Conservation (phyloP, 2,113 vertebrate species). For the Syrrhaptes paradoxus region DNA sequence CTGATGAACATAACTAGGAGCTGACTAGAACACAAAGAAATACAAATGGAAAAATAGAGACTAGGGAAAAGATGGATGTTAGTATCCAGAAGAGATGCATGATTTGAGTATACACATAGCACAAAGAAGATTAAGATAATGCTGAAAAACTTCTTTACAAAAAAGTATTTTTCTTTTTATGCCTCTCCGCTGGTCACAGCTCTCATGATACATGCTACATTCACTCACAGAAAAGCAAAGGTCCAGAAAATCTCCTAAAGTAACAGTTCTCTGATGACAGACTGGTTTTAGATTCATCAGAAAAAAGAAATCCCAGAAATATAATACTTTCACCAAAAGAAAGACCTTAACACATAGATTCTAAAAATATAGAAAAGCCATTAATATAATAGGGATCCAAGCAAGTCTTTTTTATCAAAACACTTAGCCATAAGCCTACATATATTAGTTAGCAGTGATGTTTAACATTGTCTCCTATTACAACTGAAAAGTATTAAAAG, state of each 20-base stretch:
- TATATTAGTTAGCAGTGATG: background rate
- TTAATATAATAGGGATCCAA: background rate
- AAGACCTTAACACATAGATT: background rate
- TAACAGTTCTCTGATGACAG: background rate
- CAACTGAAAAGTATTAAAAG: background rate
- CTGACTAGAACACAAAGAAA: background rate
- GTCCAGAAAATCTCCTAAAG: background rate
- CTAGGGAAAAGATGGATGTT: background rate
- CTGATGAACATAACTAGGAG: background rate
- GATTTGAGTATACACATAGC: background rate
- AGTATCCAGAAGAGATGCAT: background rate
- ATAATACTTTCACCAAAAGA: background rate
- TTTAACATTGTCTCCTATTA: background rate
- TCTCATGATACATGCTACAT: fast-evolving
- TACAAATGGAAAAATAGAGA: background rate
- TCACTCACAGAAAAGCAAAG: background rate
- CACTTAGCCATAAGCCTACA: background rate
- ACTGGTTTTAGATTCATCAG: background rate
- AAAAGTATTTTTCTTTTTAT: background rate
- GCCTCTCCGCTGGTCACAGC: fast-evolving
- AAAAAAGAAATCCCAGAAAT: background rate
- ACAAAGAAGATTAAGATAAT: background rate
- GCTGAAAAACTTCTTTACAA: background rate
- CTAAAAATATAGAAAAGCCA: background rate
- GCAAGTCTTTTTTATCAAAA: background rate